Conservation (phyloP, 2,113 vertebrate species). For the Myotis yumanensis region DNA sequence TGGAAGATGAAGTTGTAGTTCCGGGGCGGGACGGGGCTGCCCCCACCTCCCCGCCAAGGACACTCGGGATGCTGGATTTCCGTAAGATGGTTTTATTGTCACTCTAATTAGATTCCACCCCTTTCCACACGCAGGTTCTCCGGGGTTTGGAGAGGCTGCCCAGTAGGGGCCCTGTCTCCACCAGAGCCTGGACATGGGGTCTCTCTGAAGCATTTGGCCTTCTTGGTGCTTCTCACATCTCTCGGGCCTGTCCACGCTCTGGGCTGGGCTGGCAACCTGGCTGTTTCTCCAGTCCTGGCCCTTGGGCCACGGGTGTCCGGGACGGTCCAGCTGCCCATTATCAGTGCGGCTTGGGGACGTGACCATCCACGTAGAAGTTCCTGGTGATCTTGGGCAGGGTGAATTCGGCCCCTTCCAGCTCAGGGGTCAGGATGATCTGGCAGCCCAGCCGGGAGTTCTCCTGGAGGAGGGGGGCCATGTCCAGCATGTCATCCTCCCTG, state of each 20-base stretch:
- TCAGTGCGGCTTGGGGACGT: conserved; percentile 94
- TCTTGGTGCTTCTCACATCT: not conserved
- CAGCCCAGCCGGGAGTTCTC: conserved; percentile 94
- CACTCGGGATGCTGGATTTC: not conserved
- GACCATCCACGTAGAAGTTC: conserved; percentile 96
- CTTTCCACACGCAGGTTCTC: not conserved
- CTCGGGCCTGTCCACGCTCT: not conserved
- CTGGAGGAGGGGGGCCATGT: conserved; percentile 93
- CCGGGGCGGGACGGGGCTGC: too few species aligned
- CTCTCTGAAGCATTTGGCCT: not conserved
- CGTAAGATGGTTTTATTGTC: conserved; percentile 62
- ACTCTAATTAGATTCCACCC: not conserved
- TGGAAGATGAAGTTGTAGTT: not conserved
- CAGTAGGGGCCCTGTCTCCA: not conserved
- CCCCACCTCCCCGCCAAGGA: not conserved
- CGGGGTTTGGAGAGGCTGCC: not conserved
- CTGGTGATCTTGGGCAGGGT: conserved; percentile 92
- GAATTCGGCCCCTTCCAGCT: conserved; percentile 90
- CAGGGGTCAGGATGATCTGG: conserved; percentile 89
- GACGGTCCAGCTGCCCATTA: not conserved
- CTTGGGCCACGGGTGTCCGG: not conserved
- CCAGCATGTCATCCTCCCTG: conserved; percentile 96
- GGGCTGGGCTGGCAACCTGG: not conserved
- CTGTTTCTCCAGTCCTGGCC: not conserved
- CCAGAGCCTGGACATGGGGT: not conserved